Evolutionary conservation across 2,797 vertebrate genomes (phyloP), one percentile per base, ranked within the genome.

Genomic region (Phataginus tetradactyla): DNA sequence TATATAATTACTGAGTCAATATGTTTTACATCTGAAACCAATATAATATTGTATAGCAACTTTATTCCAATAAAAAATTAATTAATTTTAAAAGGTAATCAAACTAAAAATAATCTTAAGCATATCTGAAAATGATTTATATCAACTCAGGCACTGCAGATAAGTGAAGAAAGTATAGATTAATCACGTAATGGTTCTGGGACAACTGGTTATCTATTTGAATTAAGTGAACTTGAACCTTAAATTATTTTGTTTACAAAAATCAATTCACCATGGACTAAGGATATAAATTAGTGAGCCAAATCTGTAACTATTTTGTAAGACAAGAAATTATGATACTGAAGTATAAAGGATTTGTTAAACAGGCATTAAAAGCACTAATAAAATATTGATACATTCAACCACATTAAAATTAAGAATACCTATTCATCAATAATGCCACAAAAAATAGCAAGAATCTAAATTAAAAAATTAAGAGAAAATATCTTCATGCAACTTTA

Each of bases 381-480:
- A 49, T n/a, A 78, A 85, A 71, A 89, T 91, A 49, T 17, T 66
- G 39, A 53, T 53, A 57, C 27, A 95, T 69, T 87, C 49, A 97
- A 59, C 10, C 17, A 42, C n/a, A 84, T 92, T 78, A 90, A 72
- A 83, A 89, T 89, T 66, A 81, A 78, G 14, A 88, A 88, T 42
- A 53, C 5, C 4, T 63, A 11, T 66, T 88, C 25, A 86, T 75
- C 37, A 86, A 55, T 68, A 75, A 74, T 37, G 79, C 3, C 37
- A 55, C 6, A 61, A 68, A 66, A 45, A 45, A 79, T 25, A 79
- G 17, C 51, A 92, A 51, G 15, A 91, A 79, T 86, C 20, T 80
- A 90, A 57, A 66, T 88, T 34, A 75, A 80, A 81, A 79, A 57
- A 12, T 32, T 66, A 13, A 23, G 20, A 77, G 10, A 94, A 96